phyloP scores from a whole-genome alignment of 2,113 vertebrate genomes.

The Ophthalmolycus amberensis region DNA sequence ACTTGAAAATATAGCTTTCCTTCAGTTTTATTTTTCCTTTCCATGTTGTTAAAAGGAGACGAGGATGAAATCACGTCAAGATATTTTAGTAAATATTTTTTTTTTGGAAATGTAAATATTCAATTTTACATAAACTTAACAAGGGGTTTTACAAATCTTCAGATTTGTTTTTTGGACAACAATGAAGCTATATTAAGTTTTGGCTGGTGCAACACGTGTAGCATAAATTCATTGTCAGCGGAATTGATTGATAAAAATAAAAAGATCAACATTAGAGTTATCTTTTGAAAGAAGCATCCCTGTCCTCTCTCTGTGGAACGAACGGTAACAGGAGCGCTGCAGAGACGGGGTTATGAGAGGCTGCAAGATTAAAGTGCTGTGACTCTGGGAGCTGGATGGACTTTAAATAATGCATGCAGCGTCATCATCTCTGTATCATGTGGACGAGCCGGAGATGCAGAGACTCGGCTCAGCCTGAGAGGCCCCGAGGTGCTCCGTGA shows the following conservation, averaged over 20 bases:
- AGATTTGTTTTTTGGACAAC: neutral
- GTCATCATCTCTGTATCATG: constrained; percentile 48
- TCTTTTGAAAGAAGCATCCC: neutral
- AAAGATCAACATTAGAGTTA: neutral
- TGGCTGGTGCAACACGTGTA: neutral
- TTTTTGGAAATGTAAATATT: too few relatives aligned
- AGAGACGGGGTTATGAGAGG: constrained; percentile 35
- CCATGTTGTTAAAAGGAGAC: neutral
- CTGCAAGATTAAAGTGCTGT: constrained; percentile 47
- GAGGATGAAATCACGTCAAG: neutral
- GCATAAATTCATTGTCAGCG: neutral
- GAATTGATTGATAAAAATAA: neutral
- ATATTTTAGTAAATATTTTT: neutral
- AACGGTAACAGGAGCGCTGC: constrained; percentile 9
- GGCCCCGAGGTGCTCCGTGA: constrained; percentile 25
- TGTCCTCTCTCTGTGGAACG: neutral
- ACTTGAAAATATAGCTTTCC: neutral
- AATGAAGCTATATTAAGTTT: neutral
- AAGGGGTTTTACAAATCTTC: neutral
- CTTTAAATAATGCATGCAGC: constrained; percentile 67
- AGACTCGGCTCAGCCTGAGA: constrained; percentile 20
- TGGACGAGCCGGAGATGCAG: constrained; percentile 10
- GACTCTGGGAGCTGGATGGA: constrained; percentile 45
- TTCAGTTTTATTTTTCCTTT: neutral
- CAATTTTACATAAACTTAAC: too few relatives aligned